Conservation (phyloP, 2,113 vertebrate genomes). For the Halcyon malimbica region DNA sequence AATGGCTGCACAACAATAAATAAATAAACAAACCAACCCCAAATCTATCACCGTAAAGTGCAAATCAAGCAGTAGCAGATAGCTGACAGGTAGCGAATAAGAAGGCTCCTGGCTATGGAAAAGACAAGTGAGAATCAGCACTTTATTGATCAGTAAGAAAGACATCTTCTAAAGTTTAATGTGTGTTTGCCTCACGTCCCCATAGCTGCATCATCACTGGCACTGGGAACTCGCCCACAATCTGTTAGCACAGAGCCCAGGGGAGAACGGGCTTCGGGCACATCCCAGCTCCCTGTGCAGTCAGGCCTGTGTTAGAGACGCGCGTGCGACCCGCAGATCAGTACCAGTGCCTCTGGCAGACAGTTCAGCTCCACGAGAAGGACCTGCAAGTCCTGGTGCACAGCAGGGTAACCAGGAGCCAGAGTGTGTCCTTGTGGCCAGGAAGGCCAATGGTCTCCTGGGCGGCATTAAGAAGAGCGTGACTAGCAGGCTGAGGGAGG, state of each 20-base stretch:
- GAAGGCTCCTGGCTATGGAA: background rate
- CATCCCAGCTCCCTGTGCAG: background rate
- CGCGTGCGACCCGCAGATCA: accelerated
- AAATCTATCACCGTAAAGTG: background rate
- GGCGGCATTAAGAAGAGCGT: too few species aligned
- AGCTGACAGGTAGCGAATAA: background rate
- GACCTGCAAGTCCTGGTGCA: too few species aligned
- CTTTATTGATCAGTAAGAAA: background rate
- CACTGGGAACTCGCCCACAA: background rate
- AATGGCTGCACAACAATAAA: background rate
- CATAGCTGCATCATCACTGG: background rate
- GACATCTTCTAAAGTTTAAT: background rate
- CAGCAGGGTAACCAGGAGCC: too few species aligned
- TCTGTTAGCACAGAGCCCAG: background rate
- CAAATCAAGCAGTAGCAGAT: background rate
- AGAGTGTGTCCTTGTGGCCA: too few species aligned
- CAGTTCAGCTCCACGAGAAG: too few species aligned
- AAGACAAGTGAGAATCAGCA: background rate
- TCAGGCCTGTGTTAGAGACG: background rate
- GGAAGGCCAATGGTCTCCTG: too few species aligned
- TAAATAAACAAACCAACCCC: background rate
- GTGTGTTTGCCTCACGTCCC: background rate
- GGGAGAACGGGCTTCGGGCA: background rate
- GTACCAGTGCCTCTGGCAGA: too few species aligned
- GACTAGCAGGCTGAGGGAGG: too few species aligned